These are phyloP conservation scores for Cheilosia impressa DNA, from an alignment of 2,888 invertebrate species.

Conservation along the genomic window DNA sequence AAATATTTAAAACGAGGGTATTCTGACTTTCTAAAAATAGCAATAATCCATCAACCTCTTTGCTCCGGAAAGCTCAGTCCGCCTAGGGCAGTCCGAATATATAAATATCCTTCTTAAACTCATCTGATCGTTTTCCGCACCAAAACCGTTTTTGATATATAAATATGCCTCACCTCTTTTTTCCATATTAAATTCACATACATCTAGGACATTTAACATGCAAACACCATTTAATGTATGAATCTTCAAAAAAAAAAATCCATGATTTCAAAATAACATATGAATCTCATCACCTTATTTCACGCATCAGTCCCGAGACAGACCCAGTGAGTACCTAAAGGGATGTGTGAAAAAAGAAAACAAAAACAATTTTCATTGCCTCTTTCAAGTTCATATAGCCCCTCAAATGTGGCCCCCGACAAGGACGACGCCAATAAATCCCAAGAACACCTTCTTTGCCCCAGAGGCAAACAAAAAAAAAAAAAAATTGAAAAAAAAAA, in stretches of 20 bases:
- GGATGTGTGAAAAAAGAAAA: constrained; percentile 47
- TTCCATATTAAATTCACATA: neutral
- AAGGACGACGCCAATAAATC: constrained; percentile 52
- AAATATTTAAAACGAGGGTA: no score
- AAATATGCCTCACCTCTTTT: no score
- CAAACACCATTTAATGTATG: constrained; percentile 63
- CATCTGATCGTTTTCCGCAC: no score
- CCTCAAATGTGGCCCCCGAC: constrained; percentile 42
- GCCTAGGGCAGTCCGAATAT: no score
- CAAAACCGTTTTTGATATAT: no score
- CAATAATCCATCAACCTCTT: no score
- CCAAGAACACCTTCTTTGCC: constrained; percentile 10
- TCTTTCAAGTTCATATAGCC: constrained; percentile 25
- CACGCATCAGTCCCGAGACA: constrained; percentile 53
- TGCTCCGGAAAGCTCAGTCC: no score
- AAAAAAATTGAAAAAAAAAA: constrained; percentile 11
- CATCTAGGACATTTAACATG: constrained; percentile 51
- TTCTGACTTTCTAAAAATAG: no score
- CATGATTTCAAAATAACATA: constrained; percentile 49
- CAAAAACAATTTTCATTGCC: constrained; percentile 34
- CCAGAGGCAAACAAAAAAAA: neutral
- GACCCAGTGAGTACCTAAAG: constrained; percentile 35
- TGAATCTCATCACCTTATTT: constrained; percentile 60
- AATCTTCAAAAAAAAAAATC: neutral
- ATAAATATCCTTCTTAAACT: no score